These are phyloP conservation scores for Rhipidura dahli DNA, from an alignment of 2,113 vertebrate species.

Conservation along the genomic window DNA sequence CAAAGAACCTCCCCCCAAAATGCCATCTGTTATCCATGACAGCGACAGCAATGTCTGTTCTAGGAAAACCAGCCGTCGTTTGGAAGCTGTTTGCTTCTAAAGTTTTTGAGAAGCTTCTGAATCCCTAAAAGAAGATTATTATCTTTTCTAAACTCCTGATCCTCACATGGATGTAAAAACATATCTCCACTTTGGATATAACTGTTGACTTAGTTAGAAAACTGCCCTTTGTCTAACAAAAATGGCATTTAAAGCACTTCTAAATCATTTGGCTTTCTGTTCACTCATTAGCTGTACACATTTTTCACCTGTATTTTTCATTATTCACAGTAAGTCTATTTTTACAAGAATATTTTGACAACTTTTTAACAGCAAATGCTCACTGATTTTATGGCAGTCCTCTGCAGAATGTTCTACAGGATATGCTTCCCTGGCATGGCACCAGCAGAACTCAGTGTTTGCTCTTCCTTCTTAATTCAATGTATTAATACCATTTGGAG, in stretches of 20 bases:
- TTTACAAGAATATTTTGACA: conserved; percentile 53
- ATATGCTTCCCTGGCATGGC: background rate
- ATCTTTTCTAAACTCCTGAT: background rate
- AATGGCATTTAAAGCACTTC: background rate
- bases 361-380: conserved; percentile 36
- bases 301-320: conserved; percentile 43
- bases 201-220: background rate
- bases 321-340: conserved; percentile 38
- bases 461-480: background rate
- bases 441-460: background rate
- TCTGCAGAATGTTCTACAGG: conserved; percentile 7
- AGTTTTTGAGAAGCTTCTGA: background rate
- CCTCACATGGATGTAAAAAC: background rate
- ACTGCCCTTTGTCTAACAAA: background rate
- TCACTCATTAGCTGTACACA: conserved; percentile 11
- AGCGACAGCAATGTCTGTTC: background rate
- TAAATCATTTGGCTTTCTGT: background rate
- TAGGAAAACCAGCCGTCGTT: background rate
- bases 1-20: background rate
- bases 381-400: conserved; percentile 12
- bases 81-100: background rate
- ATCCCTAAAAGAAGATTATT: background rate
- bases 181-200: background rate
- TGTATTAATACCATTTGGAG: background rate
- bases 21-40: background rate